phyloP scores from a whole-genome alignment of 2,797 vertebrate species.

The Rhinella marina region DNA sequence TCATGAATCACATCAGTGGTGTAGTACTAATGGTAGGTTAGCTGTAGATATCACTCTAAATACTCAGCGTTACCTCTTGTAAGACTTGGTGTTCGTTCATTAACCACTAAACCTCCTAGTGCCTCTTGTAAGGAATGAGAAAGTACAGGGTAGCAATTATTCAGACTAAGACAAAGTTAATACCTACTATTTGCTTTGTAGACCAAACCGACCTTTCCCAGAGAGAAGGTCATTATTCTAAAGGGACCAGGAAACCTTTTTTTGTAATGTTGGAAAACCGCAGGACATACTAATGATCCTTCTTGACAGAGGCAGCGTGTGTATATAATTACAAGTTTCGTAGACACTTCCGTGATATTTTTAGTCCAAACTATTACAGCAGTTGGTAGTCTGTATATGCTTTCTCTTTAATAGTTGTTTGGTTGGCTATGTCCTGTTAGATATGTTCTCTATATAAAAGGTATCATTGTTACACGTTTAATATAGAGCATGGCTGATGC shows the following conservation, averaged over 20 bases:
- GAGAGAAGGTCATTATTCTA: conserved; percentile 12
- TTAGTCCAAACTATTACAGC: conserved; percentile 64
- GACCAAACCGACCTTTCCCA: background rate
- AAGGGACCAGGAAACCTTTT: conserved; percentile 28
- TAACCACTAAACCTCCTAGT: conserved; percentile 55
- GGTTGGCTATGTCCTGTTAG: conserved; percentile 64
- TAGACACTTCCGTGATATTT: conserved; percentile 60
- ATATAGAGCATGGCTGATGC: conserved; percentile 53
- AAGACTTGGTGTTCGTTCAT: conserved; percentile 25
- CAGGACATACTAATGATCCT: conserved; percentile 25
- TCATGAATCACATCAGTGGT: conserved; percentile 17
- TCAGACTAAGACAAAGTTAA: conserved; percentile 20
- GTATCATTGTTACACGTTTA: conserved; percentile 56
- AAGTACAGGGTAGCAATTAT: conserved; percentile 38
- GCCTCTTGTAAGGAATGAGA: conserved; percentile 36
- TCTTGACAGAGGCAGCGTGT: conserved; percentile 3
- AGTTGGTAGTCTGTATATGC: conserved; percentile 49
- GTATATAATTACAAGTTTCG: conserved; percentile 51
- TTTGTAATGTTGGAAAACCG: conserved; percentile 9
- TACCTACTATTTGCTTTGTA: conserved; percentile 2
- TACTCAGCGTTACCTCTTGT: conserved; percentile 15
- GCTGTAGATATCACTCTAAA: conserved; percentile 14
- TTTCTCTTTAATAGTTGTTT: conserved; percentile 60
- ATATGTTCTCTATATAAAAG: conserved; percentile 57
- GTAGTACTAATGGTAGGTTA: conserved; percentile 12